phyloP scores from a whole-genome alignment of 2,113 vertebrate genomes.

The Indri indri region DNA sequence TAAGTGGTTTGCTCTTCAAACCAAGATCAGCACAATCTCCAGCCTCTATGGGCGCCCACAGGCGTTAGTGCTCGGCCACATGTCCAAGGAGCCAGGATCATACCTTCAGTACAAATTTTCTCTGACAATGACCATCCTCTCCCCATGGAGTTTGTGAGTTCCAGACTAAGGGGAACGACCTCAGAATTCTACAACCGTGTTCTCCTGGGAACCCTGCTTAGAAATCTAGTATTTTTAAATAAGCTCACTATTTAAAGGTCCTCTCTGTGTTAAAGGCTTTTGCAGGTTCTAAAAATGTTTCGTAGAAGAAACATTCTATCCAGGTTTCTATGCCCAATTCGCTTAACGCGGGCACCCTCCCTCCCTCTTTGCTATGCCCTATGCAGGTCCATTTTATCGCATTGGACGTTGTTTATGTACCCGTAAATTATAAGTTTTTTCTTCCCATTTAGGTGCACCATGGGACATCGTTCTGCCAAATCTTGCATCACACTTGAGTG shows the following conservation, averaged over 20 bases:
- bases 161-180: neutral
- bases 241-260: neutral
- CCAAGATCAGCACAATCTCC: neutral
- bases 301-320: neutral
- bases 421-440: neutral
- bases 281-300: neutral
- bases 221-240: neutral
- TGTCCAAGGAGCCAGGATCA: neutral
- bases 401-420: neutral
- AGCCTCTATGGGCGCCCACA: neutral
- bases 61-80: neutral
- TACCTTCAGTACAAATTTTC: neutral
- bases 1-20: neutral
- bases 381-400: neutral
- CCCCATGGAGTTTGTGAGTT: neutral
- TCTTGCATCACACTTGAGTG: constrained; percentile 51
- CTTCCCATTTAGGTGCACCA: constrained; percentile 29
- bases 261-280: neutral
- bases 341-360: neutral
- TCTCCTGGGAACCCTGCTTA: neutral
- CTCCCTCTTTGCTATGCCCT: too few relatives aligned
- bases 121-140: neutral
- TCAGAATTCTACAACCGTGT: neutral
- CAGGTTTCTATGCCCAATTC: neutral
- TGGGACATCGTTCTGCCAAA: constrained; percentile 38